Percentiles rank a stretch among this genome's conserved stretches.
phyloP scores from a whole-genome alignment of 2,797 vertebrate genomes.

The Macrochelys suwanniensis region DNA sequence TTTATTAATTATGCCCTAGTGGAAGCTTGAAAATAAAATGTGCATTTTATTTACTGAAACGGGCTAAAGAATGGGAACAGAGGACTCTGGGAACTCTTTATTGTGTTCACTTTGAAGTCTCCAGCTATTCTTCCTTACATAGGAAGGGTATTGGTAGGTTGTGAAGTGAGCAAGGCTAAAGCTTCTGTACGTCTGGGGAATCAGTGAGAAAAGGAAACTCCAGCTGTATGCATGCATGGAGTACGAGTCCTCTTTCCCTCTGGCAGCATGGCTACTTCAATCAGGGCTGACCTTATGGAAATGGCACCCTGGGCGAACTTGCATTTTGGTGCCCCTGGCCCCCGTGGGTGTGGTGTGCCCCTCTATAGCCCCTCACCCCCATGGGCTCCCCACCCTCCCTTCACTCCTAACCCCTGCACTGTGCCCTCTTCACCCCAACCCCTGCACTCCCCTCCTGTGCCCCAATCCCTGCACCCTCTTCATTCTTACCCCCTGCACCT shows the following conservation, averaged over 20 bases:
- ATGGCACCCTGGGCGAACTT: too few relatives aligned
- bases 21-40: background rate
- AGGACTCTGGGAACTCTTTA: background rate
- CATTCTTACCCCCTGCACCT: too few relatives aligned
- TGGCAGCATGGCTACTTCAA: background rate
- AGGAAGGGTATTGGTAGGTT: background rate
- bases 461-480: too few relatives aligned
- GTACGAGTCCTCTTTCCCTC: background rate
- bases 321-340: too few relatives aligned
- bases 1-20: background rate
- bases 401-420: too few relatives aligned
- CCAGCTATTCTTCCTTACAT: background rate
- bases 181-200: background rate
- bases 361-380: too few relatives aligned
- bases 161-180: background rate
- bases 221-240: background rate
- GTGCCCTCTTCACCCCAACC: too few relatives aligned
- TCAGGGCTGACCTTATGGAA: too few relatives aligned
- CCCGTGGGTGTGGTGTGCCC: too few relatives aligned
- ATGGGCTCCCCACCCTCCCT: too few relatives aligned
- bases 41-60: background rate
- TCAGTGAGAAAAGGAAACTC: background rate
- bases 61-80: background rate
- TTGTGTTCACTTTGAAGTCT: background rate
- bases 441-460: too few relatives aligned